These are phyloP conservation scores for Bombus superbus DNA, from an alignment of 1,140 invertebrate species.

Conservation along the genomic window DNA sequence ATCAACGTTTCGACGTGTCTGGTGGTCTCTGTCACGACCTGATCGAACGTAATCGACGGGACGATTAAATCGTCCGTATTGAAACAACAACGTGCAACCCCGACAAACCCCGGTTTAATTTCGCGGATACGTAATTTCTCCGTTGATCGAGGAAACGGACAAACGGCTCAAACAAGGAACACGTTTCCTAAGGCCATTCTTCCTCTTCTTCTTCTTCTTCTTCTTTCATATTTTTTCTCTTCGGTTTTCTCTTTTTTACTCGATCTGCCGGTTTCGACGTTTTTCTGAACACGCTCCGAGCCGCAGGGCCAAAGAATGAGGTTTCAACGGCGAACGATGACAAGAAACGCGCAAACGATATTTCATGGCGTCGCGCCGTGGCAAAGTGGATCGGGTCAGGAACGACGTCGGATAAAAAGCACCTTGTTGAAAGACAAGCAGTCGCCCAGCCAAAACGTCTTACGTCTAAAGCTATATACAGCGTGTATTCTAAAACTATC, in stretches of 20 bases:
- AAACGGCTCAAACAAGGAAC: background rate
- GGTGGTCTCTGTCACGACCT: background rate
- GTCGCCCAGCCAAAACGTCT: background rate
- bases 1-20: slow-evolving; percentile 4
- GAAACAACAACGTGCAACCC: background rate
- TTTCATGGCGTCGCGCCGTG: background rate
- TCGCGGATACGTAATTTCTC: background rate
- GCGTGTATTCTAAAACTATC: background rate
- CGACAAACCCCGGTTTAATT: background rate
- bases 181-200: background rate
- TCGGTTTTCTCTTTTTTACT: background rate
- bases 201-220: too few relatives aligned
- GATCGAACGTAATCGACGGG: background rate
- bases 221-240: background rate
- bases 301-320: background rate
- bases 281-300: background rate
- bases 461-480: background rate
- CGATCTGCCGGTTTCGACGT: background rate
- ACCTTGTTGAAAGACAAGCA: slow-evolving; percentile 15
- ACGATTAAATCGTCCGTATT: background rate
- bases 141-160: background rate
- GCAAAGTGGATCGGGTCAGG: slow-evolving; percentile 17
- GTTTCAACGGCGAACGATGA: slow-evolving; percentile 4
- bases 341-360: background rate
- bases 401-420: slow-evolving; percentile 32